phyloP scores from a whole-genome alignment of 2,888 invertebrate species.

The Pardosa pseudoannulata region DNA sequence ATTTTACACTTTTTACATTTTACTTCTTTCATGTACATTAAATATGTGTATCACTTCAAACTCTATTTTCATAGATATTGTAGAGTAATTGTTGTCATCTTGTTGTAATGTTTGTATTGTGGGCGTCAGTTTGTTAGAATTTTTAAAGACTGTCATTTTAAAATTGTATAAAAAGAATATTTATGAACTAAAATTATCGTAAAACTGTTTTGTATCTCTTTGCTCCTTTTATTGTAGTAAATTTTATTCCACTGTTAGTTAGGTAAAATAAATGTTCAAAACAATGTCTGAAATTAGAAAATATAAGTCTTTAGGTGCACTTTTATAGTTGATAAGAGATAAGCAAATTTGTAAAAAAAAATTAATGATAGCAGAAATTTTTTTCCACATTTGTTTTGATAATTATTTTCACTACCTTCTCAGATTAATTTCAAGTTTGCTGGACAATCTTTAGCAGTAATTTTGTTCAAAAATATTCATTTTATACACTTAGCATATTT shows the following conservation, averaged over 20 bases:
- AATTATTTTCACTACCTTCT: too few species aligned
- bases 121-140: not conserved
- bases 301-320: too few species aligned
- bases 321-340: too few species aligned
- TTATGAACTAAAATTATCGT: not conserved
- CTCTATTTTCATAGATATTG: conserved; percentile 54
- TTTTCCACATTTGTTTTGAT: too few species aligned
- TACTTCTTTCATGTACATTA: not conserved
- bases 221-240: too few species aligned
- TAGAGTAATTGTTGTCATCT: conserved; percentile 33
- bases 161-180: not conserved
- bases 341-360: too few species aligned
- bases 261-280: too few species aligned
- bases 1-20: conserved; percentile 17
- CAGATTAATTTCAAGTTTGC: too few species aligned
- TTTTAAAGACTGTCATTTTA: conserved; percentile 2
- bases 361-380: too few species aligned
- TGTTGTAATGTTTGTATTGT: conserved; percentile 17
- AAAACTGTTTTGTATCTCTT: too few species aligned
- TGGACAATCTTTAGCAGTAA: not conserved
- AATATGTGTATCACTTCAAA: conserved; percentile 2
- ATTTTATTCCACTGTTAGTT: too few species aligned
- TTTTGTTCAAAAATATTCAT: not conserved
- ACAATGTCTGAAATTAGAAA: too few species aligned
- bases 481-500: not conserved